Base-by-base conservation (phyloP, 2,888 invertebrate genomes). In the Mesochorus sp. region DNA sequence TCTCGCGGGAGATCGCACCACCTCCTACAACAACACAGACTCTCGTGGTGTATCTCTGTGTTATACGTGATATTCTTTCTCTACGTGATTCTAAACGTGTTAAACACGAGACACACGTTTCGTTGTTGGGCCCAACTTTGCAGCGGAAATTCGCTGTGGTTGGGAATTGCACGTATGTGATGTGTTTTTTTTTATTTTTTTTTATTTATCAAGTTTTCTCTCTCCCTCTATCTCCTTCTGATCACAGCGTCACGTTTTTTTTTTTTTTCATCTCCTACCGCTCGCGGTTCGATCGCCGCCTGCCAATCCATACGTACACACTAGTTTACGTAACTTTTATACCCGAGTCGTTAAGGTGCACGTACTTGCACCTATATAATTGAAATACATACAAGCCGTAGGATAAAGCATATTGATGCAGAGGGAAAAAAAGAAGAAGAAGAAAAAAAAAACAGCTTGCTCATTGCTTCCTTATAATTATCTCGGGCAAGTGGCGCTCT, bases 151-250 rank as follows among this genome's bases (percentile, higher is more conserved):
- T n/a, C n/a, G n/a, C n/a, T n/a, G n/a, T n/a, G n/a, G n/a, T n/a
- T n/a, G n/a, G n/a, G n/a, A 17, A 67, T 53, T 64, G 55, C 39
- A 72, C 80, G 82, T 81, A 80, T 73, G 80, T 74, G 83, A 77
- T 61, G 68, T 68, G 44, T 81, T 44, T 80, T 84, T 34, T n/a
- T n/a, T 10, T 39, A n/a, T 39, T 6, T 12, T n/a, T 39, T 39
- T 39, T 39, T 39, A 12, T 39, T 12, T 12, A 12, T 12, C 0
- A 12, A 3, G 3, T 39, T 39, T 34, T 34, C 10, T 34, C 10
- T 8, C 10, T 34, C 8, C 34, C 10, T 34, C 34, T n/a, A n/a
- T n/a, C n/a, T n/a, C n/a, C n/a, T n/a, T n/a, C n/a, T n/a, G n/a
- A n/a, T n/a, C n/a, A n/a, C n/a, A n/a, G n/a, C n/a, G n/a, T n/a